phyloP scores from a whole-genome alignment of 1,140 invertebrate species.

The Hydropsyche tenuis region DNA sequence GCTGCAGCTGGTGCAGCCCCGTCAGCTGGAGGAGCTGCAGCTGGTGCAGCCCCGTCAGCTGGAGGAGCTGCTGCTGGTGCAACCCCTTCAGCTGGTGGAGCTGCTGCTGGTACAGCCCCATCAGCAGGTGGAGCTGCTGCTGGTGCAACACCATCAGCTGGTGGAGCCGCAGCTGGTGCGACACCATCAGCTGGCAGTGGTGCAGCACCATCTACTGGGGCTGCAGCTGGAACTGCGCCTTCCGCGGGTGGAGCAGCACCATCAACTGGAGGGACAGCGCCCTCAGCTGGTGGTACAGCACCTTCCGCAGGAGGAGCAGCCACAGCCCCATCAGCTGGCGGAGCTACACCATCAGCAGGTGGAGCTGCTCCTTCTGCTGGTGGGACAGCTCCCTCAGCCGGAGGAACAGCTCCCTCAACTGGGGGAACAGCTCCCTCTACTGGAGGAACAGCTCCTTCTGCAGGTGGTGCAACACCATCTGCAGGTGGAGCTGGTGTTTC shows the following conservation, averaged over 20 bases:
- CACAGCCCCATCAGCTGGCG: slow-evolving; percentile 53
- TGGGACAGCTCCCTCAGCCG: slow-evolving; percentile 58
- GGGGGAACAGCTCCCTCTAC: slow-evolving; percentile 51
- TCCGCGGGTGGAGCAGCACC: slow-evolving; percentile 51
- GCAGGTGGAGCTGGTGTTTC: slow-evolving; percentile 52
- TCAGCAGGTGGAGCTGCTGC: slow-evolving; percentile 42
- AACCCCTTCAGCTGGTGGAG: slow-evolving; percentile 42
- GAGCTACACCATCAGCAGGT: slow-evolving; percentile 54
- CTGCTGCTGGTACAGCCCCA: slow-evolving; percentile 41
- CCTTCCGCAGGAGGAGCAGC: slow-evolving; percentile 52
- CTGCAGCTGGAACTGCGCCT: slow-evolving; percentile 52
- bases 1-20: slow-evolving; percentile 37
- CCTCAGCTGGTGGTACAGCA: slow-evolving; percentile 51
- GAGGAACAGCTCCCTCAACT: slow-evolving; percentile 50
- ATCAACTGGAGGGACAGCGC: slow-evolving; percentile 53
- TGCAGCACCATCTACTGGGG: slow-evolving; percentile 51
- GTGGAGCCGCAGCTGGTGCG: slow-evolving; percentile 43
- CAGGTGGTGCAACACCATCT: slow-evolving; percentile 53
- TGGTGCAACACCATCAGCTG: slow-evolving; percentile 48
- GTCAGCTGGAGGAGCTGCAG: slow-evolving; percentile 50
- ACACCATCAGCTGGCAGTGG: slow-evolving; percentile 52
- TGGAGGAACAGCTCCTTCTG: slow-evolving; percentile 52
- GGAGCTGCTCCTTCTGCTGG: slow-evolving; percentile 55
- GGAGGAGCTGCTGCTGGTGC: slow-evolving; percentile 46
- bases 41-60: slow-evolving; percentile 42